phyloP scores from a whole-genome alignment of 2,888 invertebrate species.

The Heteropelma amictum region DNA sequence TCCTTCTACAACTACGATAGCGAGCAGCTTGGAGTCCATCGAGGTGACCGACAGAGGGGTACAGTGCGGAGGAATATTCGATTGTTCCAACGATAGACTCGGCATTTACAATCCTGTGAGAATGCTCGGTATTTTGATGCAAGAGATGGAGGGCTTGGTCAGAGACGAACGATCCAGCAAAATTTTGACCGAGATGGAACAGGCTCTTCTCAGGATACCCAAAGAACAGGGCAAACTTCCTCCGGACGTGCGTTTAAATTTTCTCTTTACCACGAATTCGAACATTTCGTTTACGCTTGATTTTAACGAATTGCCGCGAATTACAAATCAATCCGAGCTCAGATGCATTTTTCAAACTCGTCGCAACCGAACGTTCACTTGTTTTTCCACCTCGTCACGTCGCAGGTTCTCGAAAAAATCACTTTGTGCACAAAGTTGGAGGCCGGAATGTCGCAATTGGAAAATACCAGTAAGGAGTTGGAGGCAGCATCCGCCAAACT shows the following conservation, averaged over 20 bases:
- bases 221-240: conserved; percentile 54
- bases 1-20: conserved; percentile 60
- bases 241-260: conserved; percentile 55
- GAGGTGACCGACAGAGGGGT: conserved; percentile 63
- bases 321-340: too few species aligned
- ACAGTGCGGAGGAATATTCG: conserved; percentile 64
- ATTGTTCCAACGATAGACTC: conserved; percentile 59
- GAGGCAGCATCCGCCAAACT: conserved; percentile 57
- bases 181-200: conserved; percentile 67
- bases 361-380: too few species aligned
- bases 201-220: conserved; percentile 62
- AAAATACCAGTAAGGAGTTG: conserved; percentile 62
- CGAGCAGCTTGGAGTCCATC: conserved; percentile 60
- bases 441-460: conserved; percentile 58
- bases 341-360: too few species aligned
- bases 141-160: conserved; percentile 63
- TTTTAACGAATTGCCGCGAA: too few species aligned
- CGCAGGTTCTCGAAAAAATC: conserved; percentile 62
- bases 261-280: background rate
- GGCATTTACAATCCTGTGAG: conserved; percentile 64
- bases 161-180: conserved; percentile 63
- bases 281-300: conserved; percentile 1
- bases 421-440: conserved; percentile 61
- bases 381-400: too few species aligned
- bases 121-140: conserved; percentile 65